phyloP scores from a whole-genome alignment of 2,113 vertebrate species.

The Vulpes ferrilata region DNA sequence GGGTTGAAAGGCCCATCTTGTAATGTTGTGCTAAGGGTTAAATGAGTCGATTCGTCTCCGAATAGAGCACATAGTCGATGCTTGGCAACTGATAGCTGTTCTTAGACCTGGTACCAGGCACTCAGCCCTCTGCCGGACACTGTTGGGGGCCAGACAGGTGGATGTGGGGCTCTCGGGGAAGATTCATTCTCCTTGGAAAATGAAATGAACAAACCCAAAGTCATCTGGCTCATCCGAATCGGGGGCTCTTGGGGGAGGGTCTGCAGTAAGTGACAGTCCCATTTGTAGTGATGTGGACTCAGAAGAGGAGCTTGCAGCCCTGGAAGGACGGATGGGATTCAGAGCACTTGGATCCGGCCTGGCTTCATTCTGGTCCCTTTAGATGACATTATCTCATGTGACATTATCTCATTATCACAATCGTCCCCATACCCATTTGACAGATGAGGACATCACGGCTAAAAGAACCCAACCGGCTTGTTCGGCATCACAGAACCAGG shows the following conservation, averaged over 20 bases:
- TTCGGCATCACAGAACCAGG: background rate
- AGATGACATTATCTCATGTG: background rate
- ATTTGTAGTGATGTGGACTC: background rate
- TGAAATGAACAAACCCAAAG: background rate
- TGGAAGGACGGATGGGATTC: background rate
- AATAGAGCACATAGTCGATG: fast-evolving
- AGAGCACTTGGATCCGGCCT: too few relatives aligned
- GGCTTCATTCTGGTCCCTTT: background rate
- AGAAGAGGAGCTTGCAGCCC: too few relatives aligned
- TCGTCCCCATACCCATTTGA: background rate
- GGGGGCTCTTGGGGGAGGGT: too few relatives aligned
- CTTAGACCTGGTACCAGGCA: background rate
- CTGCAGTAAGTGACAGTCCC: too few relatives aligned
- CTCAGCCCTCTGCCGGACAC: fast-evolving
- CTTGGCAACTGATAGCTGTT: too few relatives aligned
- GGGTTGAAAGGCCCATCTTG: background rate
- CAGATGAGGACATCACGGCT: background rate
- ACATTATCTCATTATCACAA: background rate
- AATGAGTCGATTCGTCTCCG: background rate
- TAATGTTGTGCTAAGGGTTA: background rate
- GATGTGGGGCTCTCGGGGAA: background rate
- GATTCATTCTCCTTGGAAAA: background rate
- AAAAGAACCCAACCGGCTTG: background rate
- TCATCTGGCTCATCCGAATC: background rate
- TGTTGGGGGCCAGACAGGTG: background rate